These are phyloP conservation scores for Pionites leucogaster DNA, from an alignment of 2,113 vertebrate genomes.

Conservation along the genomic window DNA sequence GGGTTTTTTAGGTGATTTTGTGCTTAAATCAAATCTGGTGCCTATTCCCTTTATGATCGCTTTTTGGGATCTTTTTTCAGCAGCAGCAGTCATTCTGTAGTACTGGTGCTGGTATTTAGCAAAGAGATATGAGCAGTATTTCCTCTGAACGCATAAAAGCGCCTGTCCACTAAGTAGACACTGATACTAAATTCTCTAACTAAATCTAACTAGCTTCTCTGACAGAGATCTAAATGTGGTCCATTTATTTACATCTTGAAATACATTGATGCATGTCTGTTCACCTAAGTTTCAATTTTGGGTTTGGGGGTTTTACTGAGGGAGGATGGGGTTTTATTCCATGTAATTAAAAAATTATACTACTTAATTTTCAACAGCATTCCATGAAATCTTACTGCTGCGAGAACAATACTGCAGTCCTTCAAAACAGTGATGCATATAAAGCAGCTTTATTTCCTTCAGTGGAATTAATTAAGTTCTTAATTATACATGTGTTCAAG, in stretches of 20 bases:
- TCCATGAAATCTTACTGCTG: not conserved
- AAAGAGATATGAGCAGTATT: not conserved
- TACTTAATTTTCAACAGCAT: not conserved
- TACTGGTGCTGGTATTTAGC: not conserved
- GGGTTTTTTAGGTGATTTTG: conserved; percentile 26
- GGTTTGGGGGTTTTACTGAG: not conserved
- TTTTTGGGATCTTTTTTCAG: conserved; percentile 4
- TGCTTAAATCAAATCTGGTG: conserved; percentile 12
- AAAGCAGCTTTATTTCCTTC: not conserved
- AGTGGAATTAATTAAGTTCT: not conserved
- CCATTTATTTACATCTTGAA: not conserved
- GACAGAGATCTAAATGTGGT: not conserved
- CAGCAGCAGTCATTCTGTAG: conserved; percentile 3
- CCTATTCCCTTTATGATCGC: not conserved
- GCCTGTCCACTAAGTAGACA: not conserved
- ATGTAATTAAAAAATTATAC: not conserved
- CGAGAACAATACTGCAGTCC: not conserved
- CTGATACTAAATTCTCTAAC: not conserved
- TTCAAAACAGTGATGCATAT: not conserved
- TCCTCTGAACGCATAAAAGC: not conserved
- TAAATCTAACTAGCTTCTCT: not conserved
- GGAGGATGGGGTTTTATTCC: not conserved
- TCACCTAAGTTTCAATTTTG: not conserved
- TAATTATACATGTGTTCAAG: not conserved
- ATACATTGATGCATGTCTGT: not conserved